phyloP scores from a whole-genome alignment of 2,888 invertebrate species.

The Leucophenga maculata region DNA sequence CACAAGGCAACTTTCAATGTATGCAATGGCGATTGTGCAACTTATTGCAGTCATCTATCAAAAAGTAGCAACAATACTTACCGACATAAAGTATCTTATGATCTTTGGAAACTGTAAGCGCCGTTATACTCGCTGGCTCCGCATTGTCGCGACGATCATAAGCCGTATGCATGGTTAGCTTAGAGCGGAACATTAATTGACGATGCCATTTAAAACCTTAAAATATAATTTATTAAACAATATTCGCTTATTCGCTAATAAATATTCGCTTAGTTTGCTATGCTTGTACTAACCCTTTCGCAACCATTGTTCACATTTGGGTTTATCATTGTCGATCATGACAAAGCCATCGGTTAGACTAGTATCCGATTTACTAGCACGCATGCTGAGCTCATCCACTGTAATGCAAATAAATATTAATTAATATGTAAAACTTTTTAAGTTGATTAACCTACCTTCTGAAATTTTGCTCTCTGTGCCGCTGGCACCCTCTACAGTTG shows the following conservation, averaged over 20 bases:
- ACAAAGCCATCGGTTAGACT: constrained; percentile 93
- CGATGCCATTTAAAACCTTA: constrained; percentile 90
- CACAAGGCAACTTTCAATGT: too few species aligned
- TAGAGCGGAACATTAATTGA: constrained; percentile 92
- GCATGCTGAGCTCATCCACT: constrained; percentile 77
- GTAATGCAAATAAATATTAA: not conserved
- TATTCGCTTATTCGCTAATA: not conserved
- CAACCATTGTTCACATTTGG: constrained; percentile 65
- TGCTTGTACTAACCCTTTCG: constrained; percentile 61
- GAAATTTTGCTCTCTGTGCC: constrained; percentile 51
- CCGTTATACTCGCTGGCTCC: constrained; percentile 96
- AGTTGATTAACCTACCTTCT: constrained; percentile 45
- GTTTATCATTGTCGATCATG: constrained; percentile 76
- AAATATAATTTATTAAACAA: not conserved
- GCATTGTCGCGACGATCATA: constrained; percentile 97
- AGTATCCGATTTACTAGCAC: constrained; percentile 91
- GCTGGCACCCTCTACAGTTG: constrained; percentile 64
- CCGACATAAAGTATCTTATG: constrained; percentile 76
- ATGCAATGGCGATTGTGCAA: too few species aligned
- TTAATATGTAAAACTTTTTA: not conserved
- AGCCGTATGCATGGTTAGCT: constrained; percentile 97
- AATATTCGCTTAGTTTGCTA: not conserved
- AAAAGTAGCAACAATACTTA: constrained; percentile 57
- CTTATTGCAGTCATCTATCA: too few species aligned
- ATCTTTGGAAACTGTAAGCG: constrained; percentile 90